These are phyloP conservation scores for Entomobrya multifasciata DNA, from an alignment of 2,888 invertebrate genomes.

Conservation along the genomic window DNA sequence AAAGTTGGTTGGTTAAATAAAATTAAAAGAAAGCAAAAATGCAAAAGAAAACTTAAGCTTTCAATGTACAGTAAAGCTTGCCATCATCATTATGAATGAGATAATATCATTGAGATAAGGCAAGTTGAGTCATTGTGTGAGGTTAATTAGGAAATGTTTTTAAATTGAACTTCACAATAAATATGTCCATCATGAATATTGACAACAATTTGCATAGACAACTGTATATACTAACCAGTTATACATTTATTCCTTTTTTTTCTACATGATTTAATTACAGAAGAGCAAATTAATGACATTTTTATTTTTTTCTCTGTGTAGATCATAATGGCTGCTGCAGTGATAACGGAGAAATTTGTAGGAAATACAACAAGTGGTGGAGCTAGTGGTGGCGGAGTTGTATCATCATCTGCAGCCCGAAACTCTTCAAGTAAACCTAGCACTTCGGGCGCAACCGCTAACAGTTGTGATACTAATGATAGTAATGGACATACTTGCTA, in stretches of 20 bases:
- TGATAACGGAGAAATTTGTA: constrained; percentile 50
- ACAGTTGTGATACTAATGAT: background rate
- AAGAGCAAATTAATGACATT: constrained; percentile 33
- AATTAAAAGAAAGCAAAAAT: too few species aligned
- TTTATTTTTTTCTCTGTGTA: constrained; percentile 24
- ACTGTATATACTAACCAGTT: too few species aligned
- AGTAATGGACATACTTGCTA: constrained; percentile 8
- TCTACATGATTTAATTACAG: constrained; percentile 31
- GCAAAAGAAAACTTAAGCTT: too few species aligned
- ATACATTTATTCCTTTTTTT: background rate
- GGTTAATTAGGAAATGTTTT: constrained; percentile 3
- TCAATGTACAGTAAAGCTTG: too few species aligned
- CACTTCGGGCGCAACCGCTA: background rate
- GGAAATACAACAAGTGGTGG: constrained; percentile 23
- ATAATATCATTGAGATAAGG: too few species aligned
- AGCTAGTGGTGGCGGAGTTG: too few species aligned
- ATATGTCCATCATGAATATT: too few species aligned
- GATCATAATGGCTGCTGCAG: constrained; percentile 61
- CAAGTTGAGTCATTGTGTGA: background rate
- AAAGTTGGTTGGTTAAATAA: too few species aligned
- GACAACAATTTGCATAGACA: too few species aligned
- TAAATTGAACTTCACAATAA: background rate
- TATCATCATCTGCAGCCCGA: background rate
- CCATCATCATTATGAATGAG: constrained; percentile 1
- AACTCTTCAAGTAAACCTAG: constrained; percentile 19